A percentile compares a stretch with the other conserved stretches of the same genome.
phyloP scores from a whole-genome alignment of 2,113 vertebrate genomes.

The Bubo scandiacus region DNA sequence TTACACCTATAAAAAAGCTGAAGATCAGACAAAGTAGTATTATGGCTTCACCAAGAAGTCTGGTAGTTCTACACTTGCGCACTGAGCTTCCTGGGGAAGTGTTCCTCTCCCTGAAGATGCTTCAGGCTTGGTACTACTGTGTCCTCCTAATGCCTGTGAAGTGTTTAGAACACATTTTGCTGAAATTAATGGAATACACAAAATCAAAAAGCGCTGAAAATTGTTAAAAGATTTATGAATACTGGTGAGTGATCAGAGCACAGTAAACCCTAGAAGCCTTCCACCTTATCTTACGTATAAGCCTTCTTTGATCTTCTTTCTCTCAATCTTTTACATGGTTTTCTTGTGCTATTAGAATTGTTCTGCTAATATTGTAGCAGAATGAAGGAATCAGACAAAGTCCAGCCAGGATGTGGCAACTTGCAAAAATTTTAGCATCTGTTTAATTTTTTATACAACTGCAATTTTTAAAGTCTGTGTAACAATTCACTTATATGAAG shows the following conservation, averaged over 20 bases:
- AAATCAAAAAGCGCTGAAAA: conserved; percentile 70
- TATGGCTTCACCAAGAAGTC: not conserved
- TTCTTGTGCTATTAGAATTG: conserved; percentile 67
- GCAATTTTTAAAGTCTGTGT: not conserved
- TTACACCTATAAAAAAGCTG: not conserved
- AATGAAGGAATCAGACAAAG: conserved; percentile 29
- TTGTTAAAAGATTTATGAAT: conserved; percentile 70
- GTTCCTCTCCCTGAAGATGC: not conserved
- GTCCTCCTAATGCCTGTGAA: not conserved
- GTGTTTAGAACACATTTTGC: conserved; percentile 51
- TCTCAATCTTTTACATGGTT: conserved; percentile 55
- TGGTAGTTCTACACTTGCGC: not conserved
- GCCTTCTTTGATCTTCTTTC: conserved; percentile 69
- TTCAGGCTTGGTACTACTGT: not conserved
- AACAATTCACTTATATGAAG: not conserved
- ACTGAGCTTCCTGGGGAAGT: not conserved
- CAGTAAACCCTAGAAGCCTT: conserved; percentile 70
- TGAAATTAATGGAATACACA: conserved; percentile 72
- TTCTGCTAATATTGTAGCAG: conserved; percentile 60
- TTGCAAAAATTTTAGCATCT: not conserved
- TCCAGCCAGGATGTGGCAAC: not conserved
- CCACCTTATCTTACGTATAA: conserved; percentile 63
- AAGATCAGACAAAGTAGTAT: not conserved
- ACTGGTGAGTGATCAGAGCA: conserved; percentile 69
- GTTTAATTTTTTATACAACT: not conserved